Evolutionary conservation across 2,113 vertebrate species (phyloP).

Genomic region (Todiramphus saurophagus): DNA sequence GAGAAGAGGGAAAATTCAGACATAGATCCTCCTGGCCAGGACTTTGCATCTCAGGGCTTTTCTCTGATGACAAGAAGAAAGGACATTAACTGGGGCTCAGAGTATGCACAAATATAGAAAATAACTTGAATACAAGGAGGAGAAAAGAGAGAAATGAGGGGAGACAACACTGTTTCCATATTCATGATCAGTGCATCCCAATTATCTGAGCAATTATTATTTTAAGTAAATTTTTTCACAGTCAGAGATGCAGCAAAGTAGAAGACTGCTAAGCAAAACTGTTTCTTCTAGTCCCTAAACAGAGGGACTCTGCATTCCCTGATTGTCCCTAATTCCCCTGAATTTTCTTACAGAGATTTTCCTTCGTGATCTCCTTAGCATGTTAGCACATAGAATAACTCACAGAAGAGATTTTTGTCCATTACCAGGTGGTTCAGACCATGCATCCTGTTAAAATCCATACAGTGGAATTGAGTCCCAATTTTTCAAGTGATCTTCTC

Average conservation of each 20-base stretch:
- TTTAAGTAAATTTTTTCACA: background rate
- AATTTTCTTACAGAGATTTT: background rate
- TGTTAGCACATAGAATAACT: background rate
- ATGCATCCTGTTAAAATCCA: background rate
- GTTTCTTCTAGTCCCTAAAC: background rate
- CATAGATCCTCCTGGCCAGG: background rate
- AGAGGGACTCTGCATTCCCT: background rate
- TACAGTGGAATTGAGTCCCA: background rate
- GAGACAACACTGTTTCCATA: background rate
- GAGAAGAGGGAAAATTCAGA: background rate
- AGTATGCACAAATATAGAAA: background rate
- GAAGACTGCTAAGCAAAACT: background rate
- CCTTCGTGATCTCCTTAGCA: background rate
- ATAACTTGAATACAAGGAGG: background rate
- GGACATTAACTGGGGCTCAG: background rate
- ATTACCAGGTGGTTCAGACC: background rate
- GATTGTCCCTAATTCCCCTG: background rate
- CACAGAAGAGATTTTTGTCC: background rate
- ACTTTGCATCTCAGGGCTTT: background rate
- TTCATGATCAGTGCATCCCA: background rate
- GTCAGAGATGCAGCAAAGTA: background rate
- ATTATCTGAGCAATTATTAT: slow-evolving; percentile 1
- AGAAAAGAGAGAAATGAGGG: background rate
- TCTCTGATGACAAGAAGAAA: background rate
- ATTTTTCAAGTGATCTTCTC: background rate